phyloP scores from a whole-genome alignment of 2,888 invertebrate genomes.

The Caenorhabditis sulstoni region DNA sequence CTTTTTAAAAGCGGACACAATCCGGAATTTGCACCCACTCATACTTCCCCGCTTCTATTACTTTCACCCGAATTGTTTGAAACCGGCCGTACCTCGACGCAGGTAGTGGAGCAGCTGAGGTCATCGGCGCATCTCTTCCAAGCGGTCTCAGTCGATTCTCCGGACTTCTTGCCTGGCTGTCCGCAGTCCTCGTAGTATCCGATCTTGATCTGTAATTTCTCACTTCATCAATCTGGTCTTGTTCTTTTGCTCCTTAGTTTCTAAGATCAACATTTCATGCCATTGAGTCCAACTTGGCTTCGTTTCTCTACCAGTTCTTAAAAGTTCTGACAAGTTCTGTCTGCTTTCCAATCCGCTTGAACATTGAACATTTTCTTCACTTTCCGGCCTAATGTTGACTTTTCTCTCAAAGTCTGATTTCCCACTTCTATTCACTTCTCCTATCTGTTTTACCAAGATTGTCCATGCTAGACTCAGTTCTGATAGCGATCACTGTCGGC shows the following conservation, averaged over 20 bases:
- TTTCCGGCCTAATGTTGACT: not conserved
- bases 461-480: not conserved
- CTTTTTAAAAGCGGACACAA: slow-evolving; percentile 9
- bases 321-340: slow-evolving; percentile 27
- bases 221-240: not conserved
- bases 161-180: slow-evolving; percentile 60
- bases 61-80: slow-evolving; percentile 8
- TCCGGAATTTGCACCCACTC: slow-evolving; percentile 41
- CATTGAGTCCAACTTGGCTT: slow-evolving; percentile 20
- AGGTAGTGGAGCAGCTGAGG: slow-evolving; percentile 62
- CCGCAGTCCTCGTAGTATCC: slow-evolving; percentile 80
- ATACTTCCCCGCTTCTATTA: slow-evolving; percentile 3
- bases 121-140: slow-evolving; percentile 70
- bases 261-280: slow-evolving; percentile 33
- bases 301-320: slow-evolving; percentile 22
- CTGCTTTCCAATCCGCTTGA: slow-evolving; percentile 27
- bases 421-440: not conserved
- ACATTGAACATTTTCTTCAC: slow-evolving; percentile 30
- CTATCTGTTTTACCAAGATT: not conserved
- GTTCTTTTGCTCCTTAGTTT: slow-evolving; percentile 17
- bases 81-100: slow-evolving; percentile 64
- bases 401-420: slow-evolving; percentile 7
- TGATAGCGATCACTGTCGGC: not conserved
- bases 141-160: slow-evolving; percentile 62
- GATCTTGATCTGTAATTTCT: slow-evolving; percentile 79